phyloP scores from a whole-genome alignment of 2,113 vertebrate genomes.

The Dendropsophus ebraccatus region DNA sequence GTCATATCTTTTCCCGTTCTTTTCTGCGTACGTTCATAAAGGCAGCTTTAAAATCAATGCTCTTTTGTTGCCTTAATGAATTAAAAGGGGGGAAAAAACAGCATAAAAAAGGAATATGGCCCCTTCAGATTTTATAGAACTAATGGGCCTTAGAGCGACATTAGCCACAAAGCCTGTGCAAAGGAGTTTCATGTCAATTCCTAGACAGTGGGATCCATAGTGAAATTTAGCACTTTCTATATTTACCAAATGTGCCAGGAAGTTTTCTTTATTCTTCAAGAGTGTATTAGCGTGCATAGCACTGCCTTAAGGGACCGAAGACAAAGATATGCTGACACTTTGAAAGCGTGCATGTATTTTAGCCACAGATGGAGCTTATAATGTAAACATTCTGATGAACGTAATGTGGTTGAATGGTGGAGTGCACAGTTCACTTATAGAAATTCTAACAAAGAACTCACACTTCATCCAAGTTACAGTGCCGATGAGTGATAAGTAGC shows the following conservation, averaged over 20 bases:
- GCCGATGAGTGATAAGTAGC: conserved; percentile 47
- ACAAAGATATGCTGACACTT: conserved; percentile 39
- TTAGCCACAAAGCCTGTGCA: conserved; percentile 1
- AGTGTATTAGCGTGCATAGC: not conserved
- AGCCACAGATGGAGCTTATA: conserved; percentile 21
- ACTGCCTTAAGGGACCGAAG: conserved; percentile 13
- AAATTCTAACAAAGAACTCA: conserved; percentile 47
- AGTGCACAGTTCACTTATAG: conserved; percentile 37
- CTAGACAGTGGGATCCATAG: not conserved
- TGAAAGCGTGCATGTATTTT: conserved; percentile 31
- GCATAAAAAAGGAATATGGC: not conserved
- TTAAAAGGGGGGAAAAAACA: not conserved
- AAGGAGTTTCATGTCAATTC: not conserved
- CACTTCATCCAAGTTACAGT: conserved; percentile 24
- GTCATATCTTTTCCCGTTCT: not conserved
- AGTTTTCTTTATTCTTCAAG: conserved; percentile 20
- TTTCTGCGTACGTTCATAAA: not conserved
- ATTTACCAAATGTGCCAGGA: conserved; percentile 29
- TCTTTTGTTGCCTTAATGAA: conserved; percentile 4
- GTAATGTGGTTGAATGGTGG: conserved; percentile 42
- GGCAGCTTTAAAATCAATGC: not conserved
- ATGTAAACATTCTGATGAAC: conserved; percentile 50
- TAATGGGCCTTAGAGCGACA: not conserved
- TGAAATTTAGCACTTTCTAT: conserved; percentile 28
- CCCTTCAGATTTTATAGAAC: not conserved